Evolutionary conservation across 2,797 vertebrate species (phyloP).

Genomic region (Crypturellus tataupa): DNA sequence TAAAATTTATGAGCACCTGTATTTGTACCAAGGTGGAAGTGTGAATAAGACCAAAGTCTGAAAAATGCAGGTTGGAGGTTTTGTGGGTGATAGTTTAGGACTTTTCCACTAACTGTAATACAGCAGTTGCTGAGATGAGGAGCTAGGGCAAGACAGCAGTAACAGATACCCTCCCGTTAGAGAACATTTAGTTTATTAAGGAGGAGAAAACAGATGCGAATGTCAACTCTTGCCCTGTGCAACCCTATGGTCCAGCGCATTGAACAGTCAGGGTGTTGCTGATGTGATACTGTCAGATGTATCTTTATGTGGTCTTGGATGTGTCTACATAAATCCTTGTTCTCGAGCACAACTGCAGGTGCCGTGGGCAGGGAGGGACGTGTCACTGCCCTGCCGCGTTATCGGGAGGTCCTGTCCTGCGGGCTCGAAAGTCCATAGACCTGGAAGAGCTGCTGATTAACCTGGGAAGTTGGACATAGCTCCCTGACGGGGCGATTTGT

Average conservation of each 20-base stretch:
- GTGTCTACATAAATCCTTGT: too few relatives aligned
- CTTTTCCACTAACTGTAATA: background rate
- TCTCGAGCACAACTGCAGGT: too few relatives aligned
- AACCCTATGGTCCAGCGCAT: background rate
- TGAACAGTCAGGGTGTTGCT: background rate
- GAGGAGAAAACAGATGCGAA: background rate
- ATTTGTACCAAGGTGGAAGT: background rate
- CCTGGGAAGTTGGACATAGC: background rate
- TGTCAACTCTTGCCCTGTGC: background rate
- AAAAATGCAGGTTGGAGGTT: background rate
- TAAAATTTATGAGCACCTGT: background rate
- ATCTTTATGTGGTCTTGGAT: background rate
- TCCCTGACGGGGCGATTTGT: too few relatives aligned
- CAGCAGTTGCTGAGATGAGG: background rate
- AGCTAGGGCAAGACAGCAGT: background rate
- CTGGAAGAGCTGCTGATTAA: background rate
- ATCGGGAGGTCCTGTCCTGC: background rate
- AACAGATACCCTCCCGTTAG: background rate
- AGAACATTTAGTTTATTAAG: background rate
- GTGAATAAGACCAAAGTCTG: background rate
- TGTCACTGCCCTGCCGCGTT: too few relatives aligned
- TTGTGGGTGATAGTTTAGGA: background rate
- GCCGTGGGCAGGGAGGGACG: too few relatives aligned
- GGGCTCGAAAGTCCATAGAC: background rate
- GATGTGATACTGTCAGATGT: background rate